Base-by-base conservation (phyloP, 2,113 vertebrate genomes). In the Larimichthys crocea region DNA sequence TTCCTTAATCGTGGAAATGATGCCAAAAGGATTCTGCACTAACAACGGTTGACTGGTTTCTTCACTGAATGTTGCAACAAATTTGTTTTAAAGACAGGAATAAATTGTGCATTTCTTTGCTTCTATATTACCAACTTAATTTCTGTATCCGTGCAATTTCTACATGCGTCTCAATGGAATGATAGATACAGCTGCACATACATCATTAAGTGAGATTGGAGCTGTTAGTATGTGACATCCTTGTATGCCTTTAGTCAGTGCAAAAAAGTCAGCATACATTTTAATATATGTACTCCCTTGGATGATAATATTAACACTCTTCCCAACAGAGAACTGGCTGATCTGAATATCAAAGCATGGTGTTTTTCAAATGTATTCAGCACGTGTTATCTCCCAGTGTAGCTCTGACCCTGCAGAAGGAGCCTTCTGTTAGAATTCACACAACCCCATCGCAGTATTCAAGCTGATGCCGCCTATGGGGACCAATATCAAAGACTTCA, bases 291-390 rank as follows among this genome's bases (percentile, higher is more conserved):
- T 50, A 56, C 60, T 83, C 65, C 59, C 48, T 81, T 35, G 66
- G 76, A 59, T 70, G 65, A 87, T 76, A 69, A 87, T 42, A 84
- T 61, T 24, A 17, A 40, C 40, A 61, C 80, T 71, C 64, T 72
- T 86, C 78, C 77, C 76, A 85, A 56, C 74, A 68, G 78, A 79
- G 73, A 42, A 12, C 73, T 12, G 63, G 74, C 76, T 85, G 83
- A 90, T 92, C 82, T 90, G 86, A 91, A 93, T 93, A 93, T 94
- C 90, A 93, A 94, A 91, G 86, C 66, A 9, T 3, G 16, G 49
- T 50, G 59, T 77, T 80, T 90, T 90, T 89, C 40, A 89, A 89
- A 92, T 88, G 69, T 84, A 93, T 91, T 88, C 89, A 86, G 86
- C 79, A 77, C 0, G 64, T 90, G 91, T 90, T 82, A 84, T 90